Conservation (phyloP, 2,888 invertebrate species). For the Laspeyria flexula region DNA sequence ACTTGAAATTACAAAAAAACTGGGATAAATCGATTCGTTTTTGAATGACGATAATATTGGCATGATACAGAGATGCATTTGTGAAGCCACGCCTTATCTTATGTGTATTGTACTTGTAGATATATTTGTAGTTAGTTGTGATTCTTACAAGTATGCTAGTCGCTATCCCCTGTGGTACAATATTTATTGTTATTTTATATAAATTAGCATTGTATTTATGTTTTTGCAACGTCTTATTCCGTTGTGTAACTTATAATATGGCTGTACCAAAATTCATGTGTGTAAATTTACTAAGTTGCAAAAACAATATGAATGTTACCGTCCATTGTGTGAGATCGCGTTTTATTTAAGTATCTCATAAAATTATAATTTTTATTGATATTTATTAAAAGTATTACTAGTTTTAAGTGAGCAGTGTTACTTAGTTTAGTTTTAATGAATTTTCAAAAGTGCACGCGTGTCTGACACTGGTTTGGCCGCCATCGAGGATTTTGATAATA, state of each 20-base stretch:
- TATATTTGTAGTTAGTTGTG: conserved; percentile 23
- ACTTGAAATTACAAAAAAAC: no score
- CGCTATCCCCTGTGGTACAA: conserved; percentile 46
- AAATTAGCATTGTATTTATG: not conserved
- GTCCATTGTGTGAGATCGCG: conserved; percentile 32
- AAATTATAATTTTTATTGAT: conserved; percentile 32
- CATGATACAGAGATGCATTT: conserved; percentile 14
- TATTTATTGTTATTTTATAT: not conserved
- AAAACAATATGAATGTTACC: conserved; percentile 17
- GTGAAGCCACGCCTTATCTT: conserved; percentile 34
- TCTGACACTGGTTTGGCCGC: no score
- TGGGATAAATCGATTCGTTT: no score
- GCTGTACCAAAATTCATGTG: not conserved
- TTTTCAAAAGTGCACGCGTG: conserved; percentile 11
- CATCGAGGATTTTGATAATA: no score
- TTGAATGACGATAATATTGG: no score
- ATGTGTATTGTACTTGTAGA: conserved; percentile 37
- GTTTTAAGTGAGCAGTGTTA: conserved; percentile 45
- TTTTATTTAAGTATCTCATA: conserved; percentile 44
- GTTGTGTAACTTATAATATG: not conserved
- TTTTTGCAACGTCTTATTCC: not conserved
- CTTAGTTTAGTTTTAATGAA: conserved; percentile 15
- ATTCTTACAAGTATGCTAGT: conserved; percentile 56
- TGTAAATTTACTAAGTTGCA: no score
- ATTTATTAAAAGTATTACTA: conserved; percentile 48